A percentile compares a stretch with the other conserved stretches of the same genome.
phyloP scores from a whole-genome alignment of 2,113 vertebrate species.

The Cyrtonyx montezumae region DNA sequence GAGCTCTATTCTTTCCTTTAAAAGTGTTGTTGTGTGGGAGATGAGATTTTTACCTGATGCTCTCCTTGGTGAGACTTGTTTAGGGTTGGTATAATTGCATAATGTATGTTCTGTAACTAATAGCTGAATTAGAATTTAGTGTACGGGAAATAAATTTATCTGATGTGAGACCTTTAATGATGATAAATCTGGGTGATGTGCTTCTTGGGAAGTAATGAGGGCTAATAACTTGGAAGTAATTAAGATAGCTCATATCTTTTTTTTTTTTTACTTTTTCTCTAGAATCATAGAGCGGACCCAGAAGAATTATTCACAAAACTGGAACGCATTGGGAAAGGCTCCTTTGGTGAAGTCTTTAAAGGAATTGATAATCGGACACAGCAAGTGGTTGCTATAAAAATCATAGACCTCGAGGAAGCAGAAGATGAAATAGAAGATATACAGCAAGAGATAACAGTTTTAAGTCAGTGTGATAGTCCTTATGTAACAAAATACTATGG shows the following conservation, averaged over 20 bases:
- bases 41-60: neutral
- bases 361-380: slow-evolving; percentile 92
- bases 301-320: slow-evolving; percentile 93
- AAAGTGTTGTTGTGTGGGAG: neutral
- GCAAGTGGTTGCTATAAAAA: slow-evolving; percentile 94
- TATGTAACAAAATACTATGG: slow-evolving; percentile 95
- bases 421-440: slow-evolving; percentile 97
- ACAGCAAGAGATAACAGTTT: slow-evolving; percentile 95
- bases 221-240: neutral
- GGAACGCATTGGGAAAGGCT: slow-evolving; percentile 93
- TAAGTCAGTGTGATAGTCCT: slow-evolving; percentile 94
- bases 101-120: slow-evolving; percentile 10
- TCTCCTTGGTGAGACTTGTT: neutral
- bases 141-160: neutral
- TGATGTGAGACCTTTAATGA: neutral
- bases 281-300: slow-evolving; percentile 91
- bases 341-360: slow-evolving; percentile 95
- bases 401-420: slow-evolving; percentile 94
- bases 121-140: neutral
- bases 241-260: neutral
- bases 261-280: neutral
- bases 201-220: neutral
- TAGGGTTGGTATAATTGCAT: neutral
- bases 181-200: neutral
- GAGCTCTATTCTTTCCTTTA: neutral